These are phyloP conservation scores for Synanthedon andrenaeformis DNA, from an alignment of 2,888 invertebrate genomes.

Conservation along the genomic window DNA sequence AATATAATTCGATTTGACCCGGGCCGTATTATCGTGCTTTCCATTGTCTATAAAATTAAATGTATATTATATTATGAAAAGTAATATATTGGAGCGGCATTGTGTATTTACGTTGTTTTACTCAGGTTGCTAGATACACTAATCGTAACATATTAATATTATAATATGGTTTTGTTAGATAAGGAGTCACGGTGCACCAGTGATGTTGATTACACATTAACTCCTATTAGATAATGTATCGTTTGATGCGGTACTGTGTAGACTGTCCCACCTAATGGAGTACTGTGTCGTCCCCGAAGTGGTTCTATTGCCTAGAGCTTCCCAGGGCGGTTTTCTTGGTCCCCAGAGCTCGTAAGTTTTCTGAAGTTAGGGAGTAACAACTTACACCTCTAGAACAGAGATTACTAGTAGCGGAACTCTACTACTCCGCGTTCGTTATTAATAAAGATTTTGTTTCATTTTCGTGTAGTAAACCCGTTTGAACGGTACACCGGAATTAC, in stretches of 20 bases:
- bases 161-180: constrained; percentile 25
- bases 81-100: constrained; percentile 24
- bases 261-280: constrained; percentile 53
- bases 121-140: constrained; percentile 59
- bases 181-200: constrained; percentile 41
- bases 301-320: no score
- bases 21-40: constrained; percentile 47
- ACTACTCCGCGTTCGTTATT: no score
- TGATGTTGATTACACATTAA: constrained; percentile 22
- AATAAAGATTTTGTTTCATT: no score
- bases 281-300: constrained; percentile 27
- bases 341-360: no score
- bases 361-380: no score
- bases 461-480: no score
- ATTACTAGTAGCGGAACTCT: no score
- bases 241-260: constrained; percentile 37
- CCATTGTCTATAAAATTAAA: constrained; percentile 42
- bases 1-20: constrained; percentile 30
- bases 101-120: constrained; percentile 47
- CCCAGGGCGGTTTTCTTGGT: no score
- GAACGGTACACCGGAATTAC: no score
- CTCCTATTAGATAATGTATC: constrained; percentile 13
- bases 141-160: constrained; percentile 17
- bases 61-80: constrained; percentile 43
- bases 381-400: no score